Base-by-base conservation (phyloP, 2,888 invertebrate genomes). In the Drymonia ruficornis region DNA sequence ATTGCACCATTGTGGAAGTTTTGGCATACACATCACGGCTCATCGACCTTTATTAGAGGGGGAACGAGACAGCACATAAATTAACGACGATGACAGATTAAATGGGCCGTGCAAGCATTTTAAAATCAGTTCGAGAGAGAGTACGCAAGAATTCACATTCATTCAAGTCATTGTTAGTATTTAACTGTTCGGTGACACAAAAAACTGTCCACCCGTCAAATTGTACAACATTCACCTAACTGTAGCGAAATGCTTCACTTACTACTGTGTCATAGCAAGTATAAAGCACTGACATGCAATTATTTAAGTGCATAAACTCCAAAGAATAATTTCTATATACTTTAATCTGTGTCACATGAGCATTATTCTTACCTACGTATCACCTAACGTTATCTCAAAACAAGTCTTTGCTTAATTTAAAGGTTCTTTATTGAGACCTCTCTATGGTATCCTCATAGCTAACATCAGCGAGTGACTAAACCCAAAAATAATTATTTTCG, bases 41-140 rank as follows among this genome's bases (percentile, higher is more conserved):
- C 91, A 91, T 90, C 85, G 86, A 90, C 69, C 87, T 87, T 87
- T 86, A 87, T 89, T 86, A 74, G 80, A 73, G 79, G 78, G 86
- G 87, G 83, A 70, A 74, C 73, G 76, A 75, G 75, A 75, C 65
- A 65, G 61, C 66, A 75, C 65, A 84, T 91, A 89, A 91, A 92
- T 91, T 79, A 74, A 73, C 67, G 61, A 71, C 76, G 84, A 86
- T 90, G 91, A 91, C 87, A 79, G 74, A 81, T 84, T 86, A 79
- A 91, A 92, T 90, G 87, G 83, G 55, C 83, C 86, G 79, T 79
- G 73, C 70, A 72, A 67, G 78, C 76, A 80, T 86, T 89, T 87
- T 85, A 84, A 87, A 86, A 83, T 87, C 81, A 73, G 71, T 76
- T 70, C 63, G 69, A 58, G 55, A 58, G 67, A 67, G 67, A 65